These are phyloP conservation scores for Cataglyphis rosenhaueri DNA, from an alignment of 2,888 invertebrate species.

Conservation along the genomic window DNA sequence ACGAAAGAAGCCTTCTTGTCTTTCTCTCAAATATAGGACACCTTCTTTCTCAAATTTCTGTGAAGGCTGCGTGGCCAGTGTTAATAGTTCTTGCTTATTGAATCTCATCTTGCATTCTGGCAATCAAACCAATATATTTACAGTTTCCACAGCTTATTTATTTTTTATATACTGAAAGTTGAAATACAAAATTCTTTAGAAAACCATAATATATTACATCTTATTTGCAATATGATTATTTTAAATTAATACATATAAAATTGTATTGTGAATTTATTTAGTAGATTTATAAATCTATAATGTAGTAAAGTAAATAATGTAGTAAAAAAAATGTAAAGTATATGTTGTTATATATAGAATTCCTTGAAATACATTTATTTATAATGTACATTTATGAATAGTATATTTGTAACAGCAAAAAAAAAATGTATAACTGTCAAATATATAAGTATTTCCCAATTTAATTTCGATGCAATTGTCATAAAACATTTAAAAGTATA, in stretches of 20 bases:
- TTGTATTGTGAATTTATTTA: background rate
- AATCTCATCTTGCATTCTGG: conserved; percentile 90
- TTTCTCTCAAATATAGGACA: conserved; percentile 93
- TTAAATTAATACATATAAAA: background rate
- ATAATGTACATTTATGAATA: background rate
- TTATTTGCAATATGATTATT: background rate
- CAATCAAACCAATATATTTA: conserved; percentile 51
- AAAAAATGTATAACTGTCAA: background rate
- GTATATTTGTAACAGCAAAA: background rate
- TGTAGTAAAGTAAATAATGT: background rate
- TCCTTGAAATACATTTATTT: background rate
- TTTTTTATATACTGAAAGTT: conserved; percentile 37
- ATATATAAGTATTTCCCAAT: background rate
- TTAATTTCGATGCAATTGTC: background rate
- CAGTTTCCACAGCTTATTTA: conserved; percentile 19
- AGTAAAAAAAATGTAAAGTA: background rate
- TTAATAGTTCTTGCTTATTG: conserved; percentile 95
- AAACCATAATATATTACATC: background rate
- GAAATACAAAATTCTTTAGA: background rate
- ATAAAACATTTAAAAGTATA: background rate
- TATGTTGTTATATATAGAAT: background rate
- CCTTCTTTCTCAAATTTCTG: conserved; percentile 97
- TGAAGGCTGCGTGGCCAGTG: conserved; percentile 94
- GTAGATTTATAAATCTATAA: background rate
- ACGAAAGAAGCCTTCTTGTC: conserved; percentile 96